Evolutionary conservation across 2,797 vertebrate species (phyloP).

Genomic region (Myotis vivesi): DNA sequence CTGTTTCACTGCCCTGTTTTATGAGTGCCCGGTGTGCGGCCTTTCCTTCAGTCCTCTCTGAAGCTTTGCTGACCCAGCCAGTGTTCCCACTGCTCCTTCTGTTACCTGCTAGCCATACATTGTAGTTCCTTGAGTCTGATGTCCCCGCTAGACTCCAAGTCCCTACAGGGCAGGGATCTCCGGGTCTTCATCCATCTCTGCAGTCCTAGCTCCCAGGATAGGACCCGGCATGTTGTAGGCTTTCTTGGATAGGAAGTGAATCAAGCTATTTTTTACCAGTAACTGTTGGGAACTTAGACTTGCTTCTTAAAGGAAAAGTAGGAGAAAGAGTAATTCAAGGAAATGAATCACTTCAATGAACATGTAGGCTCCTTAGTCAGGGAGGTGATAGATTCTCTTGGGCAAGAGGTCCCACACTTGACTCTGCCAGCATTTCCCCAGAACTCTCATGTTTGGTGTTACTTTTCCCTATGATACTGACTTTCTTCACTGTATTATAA

Average conservation of each 20-base stretch:
- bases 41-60: background rate
- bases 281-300: background rate
- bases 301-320: background rate
- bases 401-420: background rate
- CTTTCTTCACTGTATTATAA: background rate
- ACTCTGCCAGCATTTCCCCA: background rate
- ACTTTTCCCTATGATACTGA: background rate
- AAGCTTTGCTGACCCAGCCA: background rate
- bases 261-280: background rate
- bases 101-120: too few species aligned
- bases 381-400: background rate
- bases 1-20: background rate
- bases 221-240: background rate
- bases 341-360: background rate
- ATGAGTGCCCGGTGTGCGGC: background rate
- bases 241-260: background rate
- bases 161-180: background rate
- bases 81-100: background rate
- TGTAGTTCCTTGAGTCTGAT: background rate
- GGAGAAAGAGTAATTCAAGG: background rate
- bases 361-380: background rate
- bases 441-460: background rate
- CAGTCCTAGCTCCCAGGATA: background rate
- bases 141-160: background rate
- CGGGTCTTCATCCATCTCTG: background rate